A percentile compares a stretch with the other conserved stretches of the same genome.
These are phyloP conservation scores for Drosophila melanogaster DNA, from an alignment of 1,140 invertebrate species.

Conservation along the genomic window Release_6_plus_ISO1_MT NT_033777.3:9337501-9338000, in stretches of 20 bases:
- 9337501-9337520: not conserved
- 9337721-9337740: constrained; percentile 30
- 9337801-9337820: constrained; percentile 33
- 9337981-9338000: constrained; percentile 43
- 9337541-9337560: not conserved
- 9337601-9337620: constrained; percentile 17
- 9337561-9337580: not conserved
- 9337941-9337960: constrained; percentile 21
- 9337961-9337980: constrained; percentile 23
- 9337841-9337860: not conserved
- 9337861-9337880: constrained; percentile 6
- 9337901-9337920: constrained; percentile 18
- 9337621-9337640: constrained; percentile 28
- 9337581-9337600: constrained; percentile 2
- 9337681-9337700: constrained; percentile 58
- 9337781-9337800: constrained; percentile 63
- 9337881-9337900: constrained; percentile 14
- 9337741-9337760: constrained; percentile 33
- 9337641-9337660: constrained; percentile 23
- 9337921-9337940: not conserved
- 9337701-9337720: constrained; percentile 59
- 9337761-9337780: constrained; percentile 63
- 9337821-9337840: not conserved
- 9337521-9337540: not conserved
- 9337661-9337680: constrained; percentile 53